phyloP scores from a whole-genome alignment of 2,888 invertebrate genomes.

The Anorthoa munda region DNA sequence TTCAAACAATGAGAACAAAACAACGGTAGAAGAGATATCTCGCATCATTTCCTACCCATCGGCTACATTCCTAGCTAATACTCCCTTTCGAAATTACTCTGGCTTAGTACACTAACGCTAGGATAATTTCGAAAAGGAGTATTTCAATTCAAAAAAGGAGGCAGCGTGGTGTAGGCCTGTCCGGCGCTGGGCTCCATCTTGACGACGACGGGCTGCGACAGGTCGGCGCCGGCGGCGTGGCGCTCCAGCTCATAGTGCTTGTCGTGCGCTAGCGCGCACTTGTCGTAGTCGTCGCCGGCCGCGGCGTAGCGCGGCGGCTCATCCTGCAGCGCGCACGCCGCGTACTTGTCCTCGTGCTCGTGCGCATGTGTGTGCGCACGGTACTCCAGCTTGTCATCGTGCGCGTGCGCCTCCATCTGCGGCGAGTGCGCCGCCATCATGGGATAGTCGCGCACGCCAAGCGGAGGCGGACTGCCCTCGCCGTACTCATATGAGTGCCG shows the following conservation, averaged over 20 bases:
- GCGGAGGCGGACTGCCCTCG: constrained; percentile 92
- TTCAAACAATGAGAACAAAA: constrained; percentile 52
- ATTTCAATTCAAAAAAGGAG: constrained; percentile 95
- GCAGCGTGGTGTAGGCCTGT: constrained; percentile 93
- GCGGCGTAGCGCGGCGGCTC: constrained; percentile 91
- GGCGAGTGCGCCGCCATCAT: constrained; percentile 93
- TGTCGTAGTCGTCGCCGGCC: constrained; percentile 91
- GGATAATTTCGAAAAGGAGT: constrained; percentile 91
- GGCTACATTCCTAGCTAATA: constrained; percentile 72
- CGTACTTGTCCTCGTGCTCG: constrained; percentile 88
- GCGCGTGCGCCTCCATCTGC: constrained; percentile 89
- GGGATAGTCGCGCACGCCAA: constrained; percentile 92
- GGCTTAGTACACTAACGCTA: constrained; percentile 66
- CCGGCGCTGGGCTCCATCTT: constrained; percentile 90
- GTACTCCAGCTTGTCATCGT: constrained; percentile 89
- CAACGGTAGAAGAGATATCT: constrained; percentile 22
- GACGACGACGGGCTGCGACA: constrained; percentile 87
- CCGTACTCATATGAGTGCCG: constrained; percentile 92
- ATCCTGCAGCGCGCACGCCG: constrained; percentile 87
- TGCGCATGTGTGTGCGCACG: constrained; percentile 72
- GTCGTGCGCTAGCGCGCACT: constrained; percentile 89
- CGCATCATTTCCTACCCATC: constrained; percentile 5
- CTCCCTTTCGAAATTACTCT: constrained; percentile 90
- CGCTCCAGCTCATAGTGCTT: constrained; percentile 88
- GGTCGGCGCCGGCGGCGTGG: constrained; percentile 85